Evolutionary conservation across 2,113 vertebrate genomes (phyloP), one percentile per base, ranked within the genome.

Genomic region (Gobiocypris rarus): DNA sequence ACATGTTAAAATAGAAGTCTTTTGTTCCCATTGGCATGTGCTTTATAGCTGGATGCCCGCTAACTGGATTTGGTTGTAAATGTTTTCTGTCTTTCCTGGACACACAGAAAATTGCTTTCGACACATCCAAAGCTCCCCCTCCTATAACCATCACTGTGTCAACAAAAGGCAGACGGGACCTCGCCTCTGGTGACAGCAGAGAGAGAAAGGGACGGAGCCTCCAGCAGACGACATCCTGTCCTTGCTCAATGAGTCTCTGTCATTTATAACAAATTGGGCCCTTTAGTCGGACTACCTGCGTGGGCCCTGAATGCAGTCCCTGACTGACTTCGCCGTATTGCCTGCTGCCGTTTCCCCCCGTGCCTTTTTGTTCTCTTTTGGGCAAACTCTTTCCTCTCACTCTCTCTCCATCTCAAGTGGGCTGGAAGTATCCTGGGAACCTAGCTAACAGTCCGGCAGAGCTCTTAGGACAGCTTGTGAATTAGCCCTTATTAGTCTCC

Each of bases 401-500:
- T 83, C 75, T 87, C 78, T 70, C 56, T 83, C 83, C 76, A 81
- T 88, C 81, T 88, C 85, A 86, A 87, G 87, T 88, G 86, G 80
- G 59, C 76, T 67, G 77, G 75, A 85, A 86, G 84, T 85, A 84
- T 88, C 89, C 88, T 91, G 90, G 90, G 88, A 91, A 89, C 83
- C 86, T 88, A 85, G 88, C 86, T 75, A 82, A 43, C 70, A 69
- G 85, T 83, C 76, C 83, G 74, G 76, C 54, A 41, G 84, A 81
- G 84, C 84, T 81, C 81, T 78, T 81, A 84, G 86, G 83, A 80
- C 84, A 63, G 84, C 74, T 85, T 69, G 85, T 89, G 86, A 91
- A 91, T 91, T 89, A 91, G 87, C 83, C 78, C 85, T 91, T 89
- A 88, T 89, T 89, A 89, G 89, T 89, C 86, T 79, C 61, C 78